These are phyloP conservation scores for Athetis lepigone DNA, from an alignment of 2,888 invertebrate species.

Conservation along the genomic window DNA sequence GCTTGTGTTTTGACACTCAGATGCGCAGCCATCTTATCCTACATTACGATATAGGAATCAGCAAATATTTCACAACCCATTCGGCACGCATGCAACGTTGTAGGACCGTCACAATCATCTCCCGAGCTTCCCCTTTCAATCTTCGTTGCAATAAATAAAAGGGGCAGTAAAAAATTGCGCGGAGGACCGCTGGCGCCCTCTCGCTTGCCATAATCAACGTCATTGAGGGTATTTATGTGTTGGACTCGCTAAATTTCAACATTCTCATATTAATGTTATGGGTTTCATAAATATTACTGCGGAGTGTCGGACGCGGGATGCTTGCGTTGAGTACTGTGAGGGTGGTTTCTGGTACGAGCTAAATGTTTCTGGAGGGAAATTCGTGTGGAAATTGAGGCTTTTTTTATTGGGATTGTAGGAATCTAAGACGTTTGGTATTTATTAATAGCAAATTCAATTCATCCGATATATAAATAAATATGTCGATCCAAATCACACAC, in stretches of 20 bases:
- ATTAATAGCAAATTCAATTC: background rate
- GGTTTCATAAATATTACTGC: conserved; percentile 43
- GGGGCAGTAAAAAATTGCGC: conserved; percentile 86
- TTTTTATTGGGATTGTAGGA: too few relatives aligned
- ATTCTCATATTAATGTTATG: conserved; percentile 48
- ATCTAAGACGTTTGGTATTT: background rate
- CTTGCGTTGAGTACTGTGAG: background rate
- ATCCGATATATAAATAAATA: too few relatives aligned
- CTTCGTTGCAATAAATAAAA: conserved; percentile 89
- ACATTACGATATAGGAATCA: background rate
- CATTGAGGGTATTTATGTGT: conserved; percentile 77
- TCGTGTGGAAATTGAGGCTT: background rate
- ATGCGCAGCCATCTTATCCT: conserved; percentile 1
- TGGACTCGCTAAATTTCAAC: conserved; percentile 59
- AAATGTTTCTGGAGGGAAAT: background rate
- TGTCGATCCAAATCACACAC: background rate
- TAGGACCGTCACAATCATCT: conserved; percentile 82
- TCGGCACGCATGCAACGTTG: conserved; percentile 67
- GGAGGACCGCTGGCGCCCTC: conserved; percentile 77
- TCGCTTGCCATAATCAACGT: conserved; percentile 74
- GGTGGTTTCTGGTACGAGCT: background rate
- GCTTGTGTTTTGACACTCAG: background rate
- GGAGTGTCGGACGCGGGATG: background rate
- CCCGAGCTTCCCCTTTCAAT: conserved; percentile 88
- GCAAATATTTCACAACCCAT: conserved; percentile 61